Conservation (phyloP, 1,140 invertebrate species). For the Drosophila saltans region DNA sequence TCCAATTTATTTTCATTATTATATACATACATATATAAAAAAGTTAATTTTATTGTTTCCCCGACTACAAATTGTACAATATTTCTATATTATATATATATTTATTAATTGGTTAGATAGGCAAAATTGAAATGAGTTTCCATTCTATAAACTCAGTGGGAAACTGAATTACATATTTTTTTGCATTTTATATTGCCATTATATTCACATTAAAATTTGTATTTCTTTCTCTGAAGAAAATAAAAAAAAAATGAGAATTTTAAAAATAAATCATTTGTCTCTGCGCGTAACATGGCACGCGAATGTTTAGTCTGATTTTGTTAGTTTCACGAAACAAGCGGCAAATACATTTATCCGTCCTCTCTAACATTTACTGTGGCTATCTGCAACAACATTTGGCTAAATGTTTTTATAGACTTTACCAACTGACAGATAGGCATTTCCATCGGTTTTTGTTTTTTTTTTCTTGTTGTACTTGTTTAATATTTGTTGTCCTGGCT, state of each 20-base stretch:
- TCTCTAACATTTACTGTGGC: slow-evolving; percentile 27
- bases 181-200: no score
- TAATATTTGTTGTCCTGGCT: slow-evolving; percentile 17
- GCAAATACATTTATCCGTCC: background rate
- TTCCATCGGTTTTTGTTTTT: slow-evolving; percentile 37
- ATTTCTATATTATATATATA: no score
- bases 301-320: slow-evolving; percentile 40
- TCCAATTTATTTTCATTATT: no score
- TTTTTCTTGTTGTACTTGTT: slow-evolving; percentile 12
- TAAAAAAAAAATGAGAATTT: slow-evolving; percentile 11
- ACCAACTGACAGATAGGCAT: slow-evolving; percentile 60
- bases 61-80: no score
- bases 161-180: no score
- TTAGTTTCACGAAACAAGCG: slow-evolving; percentile 7
- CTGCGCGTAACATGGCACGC: slow-evolving; percentile 48
- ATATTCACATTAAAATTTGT: no score
- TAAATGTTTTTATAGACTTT: slow-evolving; percentile 55
- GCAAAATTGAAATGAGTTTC: no score
- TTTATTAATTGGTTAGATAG: no score
- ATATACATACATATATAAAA: no score
- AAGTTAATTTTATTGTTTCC: no score
- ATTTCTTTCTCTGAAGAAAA: no score
- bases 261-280: slow-evolving; percentile 76
- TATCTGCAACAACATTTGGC: slow-evolving; percentile 41
- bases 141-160: no score